A percentile compares a stretch with the other conserved stretches of the same genome.
phyloP scores from a whole-genome alignment of 2,888 invertebrate genomes.

The Agriopis leucophaearia region DNA sequence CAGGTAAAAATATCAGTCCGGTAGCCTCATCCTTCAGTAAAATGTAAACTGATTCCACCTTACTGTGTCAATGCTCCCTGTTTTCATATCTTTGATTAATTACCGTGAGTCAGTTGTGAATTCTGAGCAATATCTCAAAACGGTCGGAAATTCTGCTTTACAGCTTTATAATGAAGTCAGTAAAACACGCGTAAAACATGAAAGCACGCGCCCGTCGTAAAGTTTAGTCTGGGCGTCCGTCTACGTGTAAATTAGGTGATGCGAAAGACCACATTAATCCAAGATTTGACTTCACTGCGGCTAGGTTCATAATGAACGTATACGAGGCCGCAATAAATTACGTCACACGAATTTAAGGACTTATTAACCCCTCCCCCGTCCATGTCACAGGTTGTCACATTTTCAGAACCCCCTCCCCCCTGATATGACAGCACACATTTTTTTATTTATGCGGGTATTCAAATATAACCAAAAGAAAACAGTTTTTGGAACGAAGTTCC shows the following conservation, averaged over 20 bases:
- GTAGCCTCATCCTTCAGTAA: not conserved
- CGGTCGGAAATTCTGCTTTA: constrained; percentile 32
- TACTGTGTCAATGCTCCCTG: constrained; percentile 7
- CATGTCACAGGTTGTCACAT: too few species aligned
- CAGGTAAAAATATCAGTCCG: too few species aligned
- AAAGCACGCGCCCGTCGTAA: constrained; percentile 25
- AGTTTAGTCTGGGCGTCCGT: constrained; percentile 15
- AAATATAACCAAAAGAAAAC: too few species aligned
- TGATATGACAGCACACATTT: too few species aligned
- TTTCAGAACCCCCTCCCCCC: too few species aligned
- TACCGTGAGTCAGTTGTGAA: constrained; percentile 17
- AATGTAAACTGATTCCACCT: not conserved
- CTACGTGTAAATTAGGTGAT: constrained; percentile 4
- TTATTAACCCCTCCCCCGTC: too few species aligned
- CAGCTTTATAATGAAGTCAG: constrained; percentile 25
- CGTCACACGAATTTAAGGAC: too few species aligned
- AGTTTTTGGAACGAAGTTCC: too few species aligned
- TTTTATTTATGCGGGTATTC: too few species aligned
- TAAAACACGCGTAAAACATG: constrained; percentile 43
- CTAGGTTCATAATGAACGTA: too few species aligned
- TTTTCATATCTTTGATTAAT: constrained; percentile 14
- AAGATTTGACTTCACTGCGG: not conserved
- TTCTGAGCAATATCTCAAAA: constrained; percentile 13
- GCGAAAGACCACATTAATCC: not conserved
- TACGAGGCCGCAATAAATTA: too few species aligned